Evolutionary conservation across 2,888 invertebrate species (phyloP), one percentile per base, ranked within the genome.

Genomic region (Shargacucullia verbasci): DNA sequence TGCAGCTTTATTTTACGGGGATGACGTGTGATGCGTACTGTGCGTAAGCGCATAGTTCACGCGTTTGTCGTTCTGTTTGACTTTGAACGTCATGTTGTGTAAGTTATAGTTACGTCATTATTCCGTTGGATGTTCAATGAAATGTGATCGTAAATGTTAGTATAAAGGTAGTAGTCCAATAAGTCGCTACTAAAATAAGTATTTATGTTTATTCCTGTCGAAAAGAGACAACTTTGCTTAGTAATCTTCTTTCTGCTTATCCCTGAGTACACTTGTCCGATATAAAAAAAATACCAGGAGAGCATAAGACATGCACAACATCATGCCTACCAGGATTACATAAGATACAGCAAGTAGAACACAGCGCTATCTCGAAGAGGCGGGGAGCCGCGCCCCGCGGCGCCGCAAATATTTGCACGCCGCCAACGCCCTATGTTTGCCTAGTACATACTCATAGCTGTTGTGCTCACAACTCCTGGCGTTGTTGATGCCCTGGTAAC

Each of bases 351-450:
- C 80, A 78, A 82, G 79, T 80, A 78, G 72, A 78, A 77, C 73
- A 76, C 74, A 71, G 63, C 67, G 70, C 75, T 79, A 80, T 80
- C 82, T 81, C 73, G 67, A 77, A 75, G 78, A 78, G 82, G 80
- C 80, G 79, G 78, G 69, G 70, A 70, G 68, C 68, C 75, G 73
- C 81, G 73, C 73, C 82, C 76, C 78, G 80, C 75, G 68, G 75
- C 73, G 73, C 62, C 67, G 72, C 71, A 86, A 87, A 86, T 87
- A 86, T 87, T 87, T 87, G 84, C 76, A 73, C 81, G 80, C 73
- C 81, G 76, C 83, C 80, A 55, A 64, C 76, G 82, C 81, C 84
- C 84, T 74, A 78, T 87, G 86, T 86, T 87, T 87, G 84, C 84
- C 81, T 81, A 84, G 80, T 83, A 85, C 80, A 78, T 20, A 20